Percentiles rank a stretch among this genome's conserved stretches.
phyloP scores from a whole-genome alignment of 1,140 invertebrate species.

The Halictus rubicundus region DNA sequence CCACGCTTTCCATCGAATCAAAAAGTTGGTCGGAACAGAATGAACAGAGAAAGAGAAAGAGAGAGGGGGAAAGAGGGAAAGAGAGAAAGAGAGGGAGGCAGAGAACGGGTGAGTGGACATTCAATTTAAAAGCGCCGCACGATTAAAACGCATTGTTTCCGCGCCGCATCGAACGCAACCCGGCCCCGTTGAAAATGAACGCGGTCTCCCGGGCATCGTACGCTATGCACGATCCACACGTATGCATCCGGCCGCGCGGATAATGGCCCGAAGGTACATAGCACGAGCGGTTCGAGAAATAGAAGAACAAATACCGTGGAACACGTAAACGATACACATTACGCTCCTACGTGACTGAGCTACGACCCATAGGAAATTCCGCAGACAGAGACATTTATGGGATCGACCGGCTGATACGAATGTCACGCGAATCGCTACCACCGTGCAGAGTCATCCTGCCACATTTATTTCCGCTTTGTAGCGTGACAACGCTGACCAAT shows the following conservation, averaged over 20 bases:
- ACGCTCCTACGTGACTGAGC: constrained; percentile 53
- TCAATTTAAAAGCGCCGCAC: constrained; percentile 1
- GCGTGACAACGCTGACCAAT: neutral
- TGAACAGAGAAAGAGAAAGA: no score
- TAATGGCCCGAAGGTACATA: constrained; percentile 33
- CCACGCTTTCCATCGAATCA: no score
- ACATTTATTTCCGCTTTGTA: neutral
- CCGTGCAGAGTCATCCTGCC: neutral
- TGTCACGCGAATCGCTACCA: neutral
- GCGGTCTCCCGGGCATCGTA: constrained; percentile 26
- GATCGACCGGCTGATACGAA: no score
- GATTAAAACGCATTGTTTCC: constrained; percentile 26
- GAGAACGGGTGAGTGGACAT: neutral
- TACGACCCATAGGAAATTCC: constrained; percentile 25
- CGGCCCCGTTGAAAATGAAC: constrained; percentile 12
- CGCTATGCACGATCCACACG: constrained; percentile 1
- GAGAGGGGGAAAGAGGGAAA: no score
- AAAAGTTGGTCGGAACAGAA: neutral
- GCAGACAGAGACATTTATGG: constrained; percentile 18
- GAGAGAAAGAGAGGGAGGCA: no score
- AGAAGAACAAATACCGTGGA: constrained; percentile 41
- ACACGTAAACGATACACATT: constrained; percentile 64
- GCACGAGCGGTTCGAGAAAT: constrained; percentile 32
- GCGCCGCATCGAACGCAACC: neutral
- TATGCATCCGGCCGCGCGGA: constrained; percentile 8